Evolutionary conservation across 1,140 invertebrate species (phyloP), one percentile per base, ranked within the genome.

Genomic region (Zaprionus taronus): DNA sequence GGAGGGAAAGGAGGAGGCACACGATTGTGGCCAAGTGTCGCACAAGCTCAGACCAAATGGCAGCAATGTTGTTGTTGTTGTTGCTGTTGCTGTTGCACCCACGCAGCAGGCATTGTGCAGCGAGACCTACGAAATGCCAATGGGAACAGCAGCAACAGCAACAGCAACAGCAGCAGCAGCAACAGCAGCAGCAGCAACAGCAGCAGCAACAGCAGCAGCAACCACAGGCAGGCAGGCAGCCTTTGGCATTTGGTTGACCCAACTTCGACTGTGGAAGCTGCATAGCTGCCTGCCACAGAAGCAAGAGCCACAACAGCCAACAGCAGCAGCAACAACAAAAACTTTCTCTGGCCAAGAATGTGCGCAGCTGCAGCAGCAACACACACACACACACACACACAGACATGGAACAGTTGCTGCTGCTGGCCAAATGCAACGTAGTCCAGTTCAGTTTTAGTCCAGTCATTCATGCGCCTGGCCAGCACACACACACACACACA

Each of bases 271-370:
- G 67, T 70, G 60, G 72, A 75, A 49, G 67, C 72, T 57, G 60
- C 72, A 70, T 70, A 70, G 67, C 69, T 72, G 69, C 15, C 74
- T 77, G 84, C 81, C 78, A 89, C 81, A 34, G 31, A 9, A 34
- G 31, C 31, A 34, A 61, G 65, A 34, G 31, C 31, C 3, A 7
- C 31, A 34, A 64, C 68, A 47, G 31, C 61, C 31, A 34, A 64
- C 68, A 47, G 31, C 61, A 71, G 11, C 71, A 81, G 28, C 65
- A 71, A 78, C 61, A 83, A 86, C 72, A 86, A 85, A 87, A 87
- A 89, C 84, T 89, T 89, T 89, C 84, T 89, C 84, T 89, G 72
- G 63, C 81, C 85, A 89, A 89, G 84, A 89, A 89, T 89, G 84
- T 72, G 84, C 81, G 82, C 84, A 89, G 86, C 84, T 89, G 84